Evolutionary conservation across 35 echinoderm and acorn worm species (phyloP), one percentile per base, ranked within the genome.

Genomic region (Nesometra sesokonis): DNA sequence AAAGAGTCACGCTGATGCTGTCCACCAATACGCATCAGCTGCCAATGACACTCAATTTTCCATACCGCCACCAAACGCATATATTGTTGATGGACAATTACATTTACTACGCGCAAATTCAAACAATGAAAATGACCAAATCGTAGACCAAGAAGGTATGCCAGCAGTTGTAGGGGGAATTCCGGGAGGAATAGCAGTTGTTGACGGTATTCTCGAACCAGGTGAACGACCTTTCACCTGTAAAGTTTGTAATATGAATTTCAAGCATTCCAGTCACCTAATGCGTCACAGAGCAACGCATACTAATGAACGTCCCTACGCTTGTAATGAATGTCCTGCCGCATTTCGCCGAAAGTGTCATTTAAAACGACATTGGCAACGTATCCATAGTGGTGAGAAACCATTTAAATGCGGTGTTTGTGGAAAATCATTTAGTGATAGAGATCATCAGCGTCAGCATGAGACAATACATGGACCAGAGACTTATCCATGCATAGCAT

Each of bases 391-490:
- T 37, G 94, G 94, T 29, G 94, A 97, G 85, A 97, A 97, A 67
- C 94, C 94, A 32, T 97, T 97, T 81, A 97, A 97, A 78, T 97
- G 94, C 81, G 94, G 90, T n/a, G 93, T 97, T 52, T 97, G 94
- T 85, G 89, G 91, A 17, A 97, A 97, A 76, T 91, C 94, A 31
- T 97, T 97, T 87, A 97, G 94, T 77, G 94, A 97, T 47, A 76
- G 94, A 13, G 94, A 97, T 78, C 94, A 97, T 83, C 94, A 97
- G 76, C 87, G 94, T 21, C 94, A 97, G 40, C 94, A 97, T 36
- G 94, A 97, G 46, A 97, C 94, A 29, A 97, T 97, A 34, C 94
- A 97, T 86, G 94, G 94, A 35, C 94, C 94, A 33, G 94, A 97
- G 83, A 97, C 94, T n/a, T 97, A 97, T 43, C 94, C 94, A n/a